Conservation (phyloP, 1,140 invertebrate genomes). For the Lordiphosa collinella region DNA sequence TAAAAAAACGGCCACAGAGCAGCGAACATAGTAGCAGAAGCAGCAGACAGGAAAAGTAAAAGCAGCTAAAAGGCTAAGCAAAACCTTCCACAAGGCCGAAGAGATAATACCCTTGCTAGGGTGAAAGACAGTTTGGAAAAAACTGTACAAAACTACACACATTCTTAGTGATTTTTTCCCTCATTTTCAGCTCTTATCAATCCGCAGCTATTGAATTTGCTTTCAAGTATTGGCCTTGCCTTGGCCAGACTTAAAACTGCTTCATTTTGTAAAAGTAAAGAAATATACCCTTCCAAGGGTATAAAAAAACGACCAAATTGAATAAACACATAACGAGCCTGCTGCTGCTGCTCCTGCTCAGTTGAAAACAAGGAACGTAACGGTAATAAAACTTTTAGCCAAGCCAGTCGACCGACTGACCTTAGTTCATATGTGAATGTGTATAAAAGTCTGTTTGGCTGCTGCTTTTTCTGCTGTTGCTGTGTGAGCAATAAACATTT, state of each 20-base stretch:
- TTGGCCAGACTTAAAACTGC: too few species aligned
- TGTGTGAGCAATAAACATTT: slow-evolving; percentile 60
- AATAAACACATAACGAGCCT: slow-evolving; percentile 75
- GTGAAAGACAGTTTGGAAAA: too few species aligned
- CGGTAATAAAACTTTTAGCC: slow-evolving; percentile 76
- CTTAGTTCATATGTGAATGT: slow-evolving; percentile 40
- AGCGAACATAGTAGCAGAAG: slow-evolving; percentile 26
- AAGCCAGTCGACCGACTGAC: slow-evolving; percentile 39
- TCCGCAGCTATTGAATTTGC: too few species aligned
- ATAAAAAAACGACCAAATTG: slow-evolving; percentile 45
- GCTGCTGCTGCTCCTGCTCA: slow-evolving; percentile 19
- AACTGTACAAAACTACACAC: too few species aligned
- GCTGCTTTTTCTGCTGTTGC: slow-evolving; percentile 19
- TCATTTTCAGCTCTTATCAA: too few species aligned
- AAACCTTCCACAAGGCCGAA: too few species aligned
- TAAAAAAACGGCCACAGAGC: slow-evolving; percentile 42
- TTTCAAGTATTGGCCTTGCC: too few species aligned
- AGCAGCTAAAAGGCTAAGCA: not conserved
- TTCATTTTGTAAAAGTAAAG: too few species aligned
- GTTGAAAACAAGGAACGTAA: slow-evolving; percentile 34
- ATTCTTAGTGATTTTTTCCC: too few species aligned
- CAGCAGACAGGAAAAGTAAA: slow-evolving; percentile 19
- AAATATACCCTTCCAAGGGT: too few species aligned
- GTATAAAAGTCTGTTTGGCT: slow-evolving; percentile 1
- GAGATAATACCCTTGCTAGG: too few species aligned